Percentiles rank a stretch among this genome's conserved stretches.
These are phyloP conservation scores for Thalassarche chlororhynchos DNA, from an alignment of 2,113 vertebrate species.

Conservation along the genomic window DNA sequence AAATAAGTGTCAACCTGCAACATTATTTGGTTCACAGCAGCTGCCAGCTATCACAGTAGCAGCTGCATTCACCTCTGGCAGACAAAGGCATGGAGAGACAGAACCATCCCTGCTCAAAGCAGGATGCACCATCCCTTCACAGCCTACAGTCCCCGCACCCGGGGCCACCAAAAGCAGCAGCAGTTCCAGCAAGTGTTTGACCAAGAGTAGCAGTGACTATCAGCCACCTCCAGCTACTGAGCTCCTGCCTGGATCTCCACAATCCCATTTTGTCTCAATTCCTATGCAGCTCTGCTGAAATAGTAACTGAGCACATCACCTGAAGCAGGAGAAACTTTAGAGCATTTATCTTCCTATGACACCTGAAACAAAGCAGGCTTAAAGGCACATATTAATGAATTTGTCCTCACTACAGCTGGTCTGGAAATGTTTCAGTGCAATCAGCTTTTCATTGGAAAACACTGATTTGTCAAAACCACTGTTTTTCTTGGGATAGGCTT, in stretches of 20 bases:
- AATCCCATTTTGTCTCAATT: neutral
- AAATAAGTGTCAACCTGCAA: neutral
- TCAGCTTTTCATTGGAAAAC: neutral
- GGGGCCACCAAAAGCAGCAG: neutral
- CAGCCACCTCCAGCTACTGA: neutral
- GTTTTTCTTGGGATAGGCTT: neutral
- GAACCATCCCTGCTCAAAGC: neutral
- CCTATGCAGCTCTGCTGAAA: neutral
- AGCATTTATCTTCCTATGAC: slow-evolving; percentile 10
- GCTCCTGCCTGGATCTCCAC: neutral
- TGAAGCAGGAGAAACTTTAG: neutral
- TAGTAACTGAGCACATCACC: neutral
- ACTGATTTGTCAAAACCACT: neutral
- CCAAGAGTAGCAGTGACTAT: neutral
- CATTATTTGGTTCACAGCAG: neutral
- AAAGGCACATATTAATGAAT: neutral
- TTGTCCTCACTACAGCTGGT: neutral
- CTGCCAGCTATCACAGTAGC: neutral
- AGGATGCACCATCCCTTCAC: neutral
- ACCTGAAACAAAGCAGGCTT: neutral
- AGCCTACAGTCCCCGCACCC: neutral
- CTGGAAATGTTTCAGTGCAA: neutral
- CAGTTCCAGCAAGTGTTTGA: accelerated
- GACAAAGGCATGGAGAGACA: neutral
- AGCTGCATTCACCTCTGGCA: neutral